These are phyloP conservation scores for Delphinus delphis DNA, from an alignment of 2,113 vertebrate species.

Conservation along the genomic window DNA sequence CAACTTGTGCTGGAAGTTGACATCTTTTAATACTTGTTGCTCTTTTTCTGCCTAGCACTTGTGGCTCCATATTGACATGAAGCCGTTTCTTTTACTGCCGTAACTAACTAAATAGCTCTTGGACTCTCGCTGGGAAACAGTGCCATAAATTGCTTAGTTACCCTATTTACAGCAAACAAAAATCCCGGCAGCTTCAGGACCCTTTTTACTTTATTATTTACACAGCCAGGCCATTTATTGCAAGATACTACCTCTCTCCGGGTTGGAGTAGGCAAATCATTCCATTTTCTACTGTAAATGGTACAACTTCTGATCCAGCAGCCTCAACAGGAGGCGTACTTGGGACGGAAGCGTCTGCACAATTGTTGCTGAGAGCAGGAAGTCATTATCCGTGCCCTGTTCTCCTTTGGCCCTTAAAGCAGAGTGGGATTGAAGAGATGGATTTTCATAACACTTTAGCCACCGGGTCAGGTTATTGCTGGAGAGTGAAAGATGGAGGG, in stretches of 20 bases:
- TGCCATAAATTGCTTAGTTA: conserved; percentile 48
- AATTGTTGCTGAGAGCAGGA: conserved; percentile 42
- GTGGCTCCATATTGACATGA: conserved; percentile 55
- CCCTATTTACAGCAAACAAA: conserved; percentile 65
- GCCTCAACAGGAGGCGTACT: not conserved
- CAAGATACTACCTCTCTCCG: conserved; percentile 30
- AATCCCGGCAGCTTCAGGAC: conserved; percentile 29
- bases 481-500: not conserved
- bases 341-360: not conserved
- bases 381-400: conserved; percentile 32
- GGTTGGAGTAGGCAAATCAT: conserved; percentile 21
- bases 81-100: conserved; percentile 28
- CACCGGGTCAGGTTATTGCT: not conserved
- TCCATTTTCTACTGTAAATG: conserved; percentile 50
- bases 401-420: conserved; percentile 45
- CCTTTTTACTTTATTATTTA: conserved; percentile 61
- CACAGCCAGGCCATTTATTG: not conserved
- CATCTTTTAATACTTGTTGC: conserved; percentile 60
- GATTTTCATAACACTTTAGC: conserved; percentile 18
- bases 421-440: not conserved
- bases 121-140: conserved; percentile 57
- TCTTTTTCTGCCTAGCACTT: conserved; percentile 56
- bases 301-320: conserved; percentile 43
- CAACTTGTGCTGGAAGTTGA: not conserved
- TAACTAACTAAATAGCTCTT: conserved; percentile 64